phyloP scores from a whole-genome alignment of 2,888 invertebrate genomes.

The Macaria liturata region DNA sequence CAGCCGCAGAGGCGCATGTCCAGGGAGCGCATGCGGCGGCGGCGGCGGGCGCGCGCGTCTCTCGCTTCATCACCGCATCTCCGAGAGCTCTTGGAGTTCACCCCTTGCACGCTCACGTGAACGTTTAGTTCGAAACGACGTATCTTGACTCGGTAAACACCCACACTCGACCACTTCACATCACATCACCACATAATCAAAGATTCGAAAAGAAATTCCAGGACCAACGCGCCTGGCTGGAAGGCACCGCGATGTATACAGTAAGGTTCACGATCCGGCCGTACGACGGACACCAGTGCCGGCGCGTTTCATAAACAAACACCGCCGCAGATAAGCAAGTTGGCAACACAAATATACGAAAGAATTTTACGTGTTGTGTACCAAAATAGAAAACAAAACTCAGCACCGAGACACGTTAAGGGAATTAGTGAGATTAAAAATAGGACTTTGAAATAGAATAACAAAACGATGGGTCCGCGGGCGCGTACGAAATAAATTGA shows the following conservation, averaged over 20 bases:
- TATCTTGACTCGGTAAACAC: constrained; percentile 52
- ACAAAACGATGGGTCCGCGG: constrained; percentile 24
- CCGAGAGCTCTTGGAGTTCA: constrained; percentile 43
- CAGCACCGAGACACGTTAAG: constrained; percentile 30
- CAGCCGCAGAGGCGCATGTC: constrained; percentile 80
- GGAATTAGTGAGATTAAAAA: constrained; percentile 43
- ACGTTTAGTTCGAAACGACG: constrained; percentile 65
- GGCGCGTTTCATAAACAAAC: constrained; percentile 63
- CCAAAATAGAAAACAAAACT: constrained; percentile 45
- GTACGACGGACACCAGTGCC: constrained; percentile 45
- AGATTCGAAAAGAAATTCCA: constrained; percentile 7
- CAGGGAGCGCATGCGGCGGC: constrained; percentile 62
- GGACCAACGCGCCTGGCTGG: constrained; percentile 32
- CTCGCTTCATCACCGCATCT: constrained; percentile 64
- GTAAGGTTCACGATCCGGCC: constrained; percentile 48
- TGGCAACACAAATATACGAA: constrained; percentile 52
- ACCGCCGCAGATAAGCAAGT: constrained; percentile 56
- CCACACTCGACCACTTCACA: constrained; percentile 25
- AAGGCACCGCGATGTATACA: constrained; percentile 37
- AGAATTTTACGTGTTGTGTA: constrained; percentile 41
- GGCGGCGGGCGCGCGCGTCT: constrained; percentile 59
- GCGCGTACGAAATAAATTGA: constrained; percentile 30
- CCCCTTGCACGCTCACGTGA: constrained; percentile 67
- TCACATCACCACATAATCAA: constrained; percentile 2
- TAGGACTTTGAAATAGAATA: constrained; percentile 22